Conservation (phyloP, 2,888 invertebrate species). For the Antheraea assamensis region DNA sequence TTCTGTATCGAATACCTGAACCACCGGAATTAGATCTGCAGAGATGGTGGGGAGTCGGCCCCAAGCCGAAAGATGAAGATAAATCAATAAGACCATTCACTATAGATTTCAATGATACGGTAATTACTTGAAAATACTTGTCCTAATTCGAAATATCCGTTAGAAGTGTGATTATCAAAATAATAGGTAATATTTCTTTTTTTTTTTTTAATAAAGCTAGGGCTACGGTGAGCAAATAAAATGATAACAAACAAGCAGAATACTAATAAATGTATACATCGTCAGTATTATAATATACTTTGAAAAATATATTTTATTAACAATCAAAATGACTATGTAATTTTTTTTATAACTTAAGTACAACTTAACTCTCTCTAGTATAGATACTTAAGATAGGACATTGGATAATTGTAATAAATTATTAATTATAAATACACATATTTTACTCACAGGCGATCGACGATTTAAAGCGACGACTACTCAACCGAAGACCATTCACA, state of each 20-base stretch:
- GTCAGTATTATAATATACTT: background rate
- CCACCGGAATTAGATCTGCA: constrained; percentile 56
- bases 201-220: background rate
- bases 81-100: constrained; percentile 58
- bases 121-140: constrained; percentile 37
- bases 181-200: background rate
- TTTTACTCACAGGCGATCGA: constrained; percentile 68
- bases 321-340: background rate
- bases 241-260: background rate
- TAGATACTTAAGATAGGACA: background rate
- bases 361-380: too few relatives aligned
- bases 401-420: background rate
- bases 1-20: constrained; percentile 44
- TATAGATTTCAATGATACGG: constrained; percentile 68
- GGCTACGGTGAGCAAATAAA: background rate
- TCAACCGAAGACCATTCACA: constrained; percentile 72
- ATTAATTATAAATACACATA: background rate
- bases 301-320: background rate
- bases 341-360: background rate
- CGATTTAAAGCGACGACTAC: constrained; percentile 83
- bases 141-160: background rate
- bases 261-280: background rate
- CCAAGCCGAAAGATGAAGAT: constrained; percentile 49
- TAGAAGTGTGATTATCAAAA: background rate
- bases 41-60: constrained; percentile 70